phyloP scores from a whole-genome alignment of 1,140 invertebrate species.

The Druon quercuslanigerum region DNA sequence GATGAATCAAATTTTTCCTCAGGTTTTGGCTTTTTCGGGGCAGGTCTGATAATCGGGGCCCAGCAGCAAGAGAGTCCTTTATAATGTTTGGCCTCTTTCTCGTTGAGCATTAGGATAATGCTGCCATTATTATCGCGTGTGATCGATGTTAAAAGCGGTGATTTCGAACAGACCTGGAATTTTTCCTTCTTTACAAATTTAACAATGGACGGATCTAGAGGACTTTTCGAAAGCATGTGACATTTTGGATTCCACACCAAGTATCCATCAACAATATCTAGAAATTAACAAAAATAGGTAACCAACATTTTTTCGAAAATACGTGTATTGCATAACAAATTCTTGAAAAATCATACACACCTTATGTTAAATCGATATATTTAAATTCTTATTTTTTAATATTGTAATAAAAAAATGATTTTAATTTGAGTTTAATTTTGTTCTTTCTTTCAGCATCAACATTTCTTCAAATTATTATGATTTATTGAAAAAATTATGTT shows the following conservation, averaged over 20 bases:
- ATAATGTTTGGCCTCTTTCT: conserved; percentile 57
- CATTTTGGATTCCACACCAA: conserved; percentile 83
- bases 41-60: conserved; percentile 70
- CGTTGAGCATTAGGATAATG: conserved; percentile 59
- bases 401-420: no score
- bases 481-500: no score
- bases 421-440: no score
- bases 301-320: no score
- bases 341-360: no score
- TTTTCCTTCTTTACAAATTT: conserved; percentile 77
- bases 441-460: no score
- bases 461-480: no score
- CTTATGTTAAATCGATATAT: no score
- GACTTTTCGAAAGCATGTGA: conserved; percentile 81
- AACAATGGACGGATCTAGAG: conserved; percentile 81
- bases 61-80: conserved; percentile 76
- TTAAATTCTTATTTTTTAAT: no score
- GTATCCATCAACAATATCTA: conserved; percentile 73
- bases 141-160: conserved; percentile 73
- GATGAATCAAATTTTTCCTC: conserved; percentile 68
- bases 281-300: neutral
- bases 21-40: conserved; percentile 42
- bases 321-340: no score
- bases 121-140: conserved; percentile 63
- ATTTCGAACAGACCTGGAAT: conserved; percentile 77